These are phyloP conservation scores for Biston betularia DNA, from an alignment of 2,888 invertebrate genomes.

Conservation along the genomic window DNA sequence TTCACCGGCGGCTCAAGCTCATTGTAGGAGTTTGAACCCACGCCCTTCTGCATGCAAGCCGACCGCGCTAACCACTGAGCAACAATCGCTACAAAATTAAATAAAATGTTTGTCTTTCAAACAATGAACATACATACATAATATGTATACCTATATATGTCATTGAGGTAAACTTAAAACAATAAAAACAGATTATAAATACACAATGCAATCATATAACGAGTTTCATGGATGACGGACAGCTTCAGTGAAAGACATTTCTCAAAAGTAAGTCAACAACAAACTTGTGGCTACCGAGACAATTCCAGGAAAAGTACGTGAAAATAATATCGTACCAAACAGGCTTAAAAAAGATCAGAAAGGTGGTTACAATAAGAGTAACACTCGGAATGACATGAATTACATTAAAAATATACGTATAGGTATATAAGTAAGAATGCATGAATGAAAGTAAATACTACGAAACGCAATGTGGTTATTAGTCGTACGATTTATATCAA, in stretches of 20 bases:
- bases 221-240: conserved; percentile 6
- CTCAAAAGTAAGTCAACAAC: conserved; percentile 10
- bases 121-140: too few species aligned
- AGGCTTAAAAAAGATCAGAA: conserved; percentile 8
- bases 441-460: conserved; percentile 6
- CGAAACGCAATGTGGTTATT: neutral
- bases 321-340: neutral
- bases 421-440: neutral
- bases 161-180: neutral
- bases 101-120: too few species aligned
- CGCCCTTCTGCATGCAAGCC: too few species aligned
- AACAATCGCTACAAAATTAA: too few species aligned
- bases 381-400: neutral
- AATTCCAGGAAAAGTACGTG: conserved; percentile 16
- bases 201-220: neutral
- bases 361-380: neutral
- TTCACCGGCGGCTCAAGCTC: too few species aligned
- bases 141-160: neutral
- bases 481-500: neutral
- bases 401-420: neutral
- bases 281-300: neutral
- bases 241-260: conserved; percentile 9
- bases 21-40: too few species aligned
- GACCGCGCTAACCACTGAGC: too few species aligned
- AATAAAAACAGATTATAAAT: neutral